phyloP scores from a whole-genome alignment of 2,888 invertebrate genomes.

The Campopleginae sp. region DNA sequence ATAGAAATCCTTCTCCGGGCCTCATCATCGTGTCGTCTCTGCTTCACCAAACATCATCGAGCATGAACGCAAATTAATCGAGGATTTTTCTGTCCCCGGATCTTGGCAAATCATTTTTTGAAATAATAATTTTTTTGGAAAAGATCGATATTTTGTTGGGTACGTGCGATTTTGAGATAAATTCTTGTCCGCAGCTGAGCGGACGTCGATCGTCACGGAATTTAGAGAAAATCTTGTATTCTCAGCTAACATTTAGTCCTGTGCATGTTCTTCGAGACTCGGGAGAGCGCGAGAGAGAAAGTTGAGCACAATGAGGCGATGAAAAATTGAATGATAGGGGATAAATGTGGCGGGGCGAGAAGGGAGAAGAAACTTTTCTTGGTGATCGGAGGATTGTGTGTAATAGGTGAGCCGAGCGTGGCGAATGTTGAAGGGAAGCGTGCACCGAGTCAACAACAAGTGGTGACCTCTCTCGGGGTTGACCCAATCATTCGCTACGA shows the following conservation, averaged over 20 bases:
- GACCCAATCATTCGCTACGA: constrained; percentile 73
- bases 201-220: constrained; percentile 74
- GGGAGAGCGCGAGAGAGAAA: constrained; percentile 32
- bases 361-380: constrained; percentile 48
- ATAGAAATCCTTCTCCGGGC: constrained; percentile 66
- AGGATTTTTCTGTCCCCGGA: constrained; percentile 14
- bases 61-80: constrained; percentile 35
- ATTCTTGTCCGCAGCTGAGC: constrained; percentile 74
- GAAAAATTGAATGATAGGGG: constrained; percentile 45
- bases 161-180: too few relatives aligned
- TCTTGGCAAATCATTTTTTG: constrained; percentile 18
- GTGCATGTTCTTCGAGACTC: constrained; percentile 2
- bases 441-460: constrained; percentile 74
- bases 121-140: too few relatives aligned
- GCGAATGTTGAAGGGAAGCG: constrained; percentile 59
- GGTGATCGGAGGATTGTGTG: constrained; percentile 44
- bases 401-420: constrained; percentile 57
- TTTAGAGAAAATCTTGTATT: constrained; percentile 55
- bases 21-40: constrained; percentile 67
- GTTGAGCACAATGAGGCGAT: constrained; percentile 28
- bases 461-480: constrained; percentile 65
- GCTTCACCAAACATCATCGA: too few relatives aligned
- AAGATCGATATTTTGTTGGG: too few relatives aligned
- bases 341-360: constrained; percentile 18
- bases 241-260: constrained; percentile 8